Evolutionary conservation across 2,888 invertebrate genomes (phyloP), one percentile per base, ranked within the genome.

Genomic region (Protophormia terraenovae): DNA sequence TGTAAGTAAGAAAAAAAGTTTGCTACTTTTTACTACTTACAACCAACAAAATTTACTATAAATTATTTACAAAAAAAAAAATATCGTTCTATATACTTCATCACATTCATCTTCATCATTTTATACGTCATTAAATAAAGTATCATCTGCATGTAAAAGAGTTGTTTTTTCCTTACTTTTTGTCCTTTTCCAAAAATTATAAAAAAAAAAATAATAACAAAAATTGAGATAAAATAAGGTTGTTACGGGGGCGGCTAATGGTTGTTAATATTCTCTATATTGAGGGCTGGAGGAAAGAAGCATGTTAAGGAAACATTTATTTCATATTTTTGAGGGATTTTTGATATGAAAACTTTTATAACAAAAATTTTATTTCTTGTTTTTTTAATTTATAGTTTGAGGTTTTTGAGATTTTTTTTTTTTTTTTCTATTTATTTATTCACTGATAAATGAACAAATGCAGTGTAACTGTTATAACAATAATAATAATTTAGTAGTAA

Each of bases 41-140:
- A 16, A 55, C 19, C 16, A 71, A 41, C 55, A 55, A 45, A 60
- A 50, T 24, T 53, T 53, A 53, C 58, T 77, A 27, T 19, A 67
- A 64, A 3, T 64, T 73, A 35, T 14, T 53, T 32, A 16, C 27
- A 67, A 32, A 7, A 32, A 47, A 35, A 62, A 24, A 55, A 45
- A n/a, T 29, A 19, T 7, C 27, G 12, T n/a, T n/a, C n/a, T n/a
- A n/a, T 47, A 14, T 55, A 22, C 47, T 66, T 55, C 55, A 66
- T 50, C 58, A 53, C 78, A 84, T 86, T 84, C 82, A 84, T 86
- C 86, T 81, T 84, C 84, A 84, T 86, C 82, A 86, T 71, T 86
- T 84, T 72, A 78, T 79, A 79, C 79, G 84, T 82, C 84, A 84
- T 86, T 82, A 79, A 77, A 82, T 71, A 47, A 67, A 85, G 66